Base-by-base conservation (phyloP, 2,888 invertebrate species). In the Lycia hirtaria region DNA sequence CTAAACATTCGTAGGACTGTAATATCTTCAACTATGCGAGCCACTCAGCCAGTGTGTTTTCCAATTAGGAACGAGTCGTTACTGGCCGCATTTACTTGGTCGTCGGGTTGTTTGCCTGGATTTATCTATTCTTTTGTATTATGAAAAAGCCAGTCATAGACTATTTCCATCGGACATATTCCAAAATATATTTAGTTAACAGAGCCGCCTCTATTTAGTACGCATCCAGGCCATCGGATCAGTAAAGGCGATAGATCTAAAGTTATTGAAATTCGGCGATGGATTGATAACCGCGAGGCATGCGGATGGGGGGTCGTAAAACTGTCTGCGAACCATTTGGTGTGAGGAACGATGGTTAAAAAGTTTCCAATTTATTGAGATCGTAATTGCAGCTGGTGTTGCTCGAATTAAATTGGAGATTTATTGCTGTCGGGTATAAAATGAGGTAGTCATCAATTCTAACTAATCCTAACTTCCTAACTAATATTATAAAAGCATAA, bases 201-300 rank as follows among this genome's bases (percentile, higher is more conserved):
- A 68, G 55, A 63, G 62, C 69, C 67, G 70, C 64, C 71, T 65
- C 66, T 67, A 71, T 74, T 75, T 76, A 72, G 67, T 62, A 49
- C 40, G 56, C 48, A 81, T 75, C 65, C 71, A 65, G 83, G 82
- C 75, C 62, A 83, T 65, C 64, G 56, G 81, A 81, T 74, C 80
- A 75, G 63, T 68, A 68, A 57, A 59, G 55, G 33, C 12, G 45
- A 17, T 60, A 44, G 50, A 64, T 61, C 50, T 44, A 48, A 50
- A 59, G 37, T 53, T 51, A 59, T 55, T 64, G 54, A 52, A 67
- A 44, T 57, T 58, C 59, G 56, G 9, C 37, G 56, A 65, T 49
- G 54, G 60, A 62, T 65, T 58, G 52, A 59, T 59, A 51, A 51
- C 56, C 12, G 14, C 38, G 55, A 47, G 24, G 37, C 41, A 37